phyloP scores from a whole-genome alignment of 2,888 invertebrate genomes.

The Clivina fossor region DNA sequence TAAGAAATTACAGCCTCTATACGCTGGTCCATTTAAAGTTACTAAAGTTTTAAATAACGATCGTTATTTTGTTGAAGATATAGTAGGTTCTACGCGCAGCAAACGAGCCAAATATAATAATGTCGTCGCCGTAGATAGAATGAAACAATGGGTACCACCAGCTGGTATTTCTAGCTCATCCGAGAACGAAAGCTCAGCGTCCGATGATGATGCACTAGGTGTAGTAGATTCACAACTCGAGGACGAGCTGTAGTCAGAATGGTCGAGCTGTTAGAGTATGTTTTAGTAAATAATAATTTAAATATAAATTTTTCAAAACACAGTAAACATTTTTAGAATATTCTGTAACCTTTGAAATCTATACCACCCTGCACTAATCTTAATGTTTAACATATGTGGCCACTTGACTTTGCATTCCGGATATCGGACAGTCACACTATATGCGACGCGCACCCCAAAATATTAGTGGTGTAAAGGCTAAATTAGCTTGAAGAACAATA shows the following conservation, averaged over 20 bases:
- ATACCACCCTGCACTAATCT: too few relatives aligned
- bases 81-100: not conserved
- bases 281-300: too few relatives aligned
- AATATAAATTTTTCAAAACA: too few relatives aligned
- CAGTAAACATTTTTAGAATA: too few relatives aligned
- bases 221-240: not conserved
- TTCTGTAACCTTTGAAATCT: too few relatives aligned
- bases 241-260: not conserved
- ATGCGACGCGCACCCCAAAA: too few relatives aligned
- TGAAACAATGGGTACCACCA: not conserved
- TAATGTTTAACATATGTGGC: too few relatives aligned
- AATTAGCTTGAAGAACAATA: too few relatives aligned
- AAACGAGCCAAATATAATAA: not conserved
- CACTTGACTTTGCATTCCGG: too few relatives aligned
- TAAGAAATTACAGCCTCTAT: not conserved
- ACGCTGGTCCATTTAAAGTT: not conserved
- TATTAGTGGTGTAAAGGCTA: too few relatives aligned
- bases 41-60: not conserved
- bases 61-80: not conserved
- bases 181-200: not conserved
- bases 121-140: not conserved
- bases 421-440: too few relatives aligned
- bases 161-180: not conserved
- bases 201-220: slow-evolving; percentile 1
- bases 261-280: not conserved